Evolutionary conservation across 2,113 vertebrate species (phyloP), one percentile per base, ranked within the genome.

Genomic region (Varanus komodoensis): DNA sequence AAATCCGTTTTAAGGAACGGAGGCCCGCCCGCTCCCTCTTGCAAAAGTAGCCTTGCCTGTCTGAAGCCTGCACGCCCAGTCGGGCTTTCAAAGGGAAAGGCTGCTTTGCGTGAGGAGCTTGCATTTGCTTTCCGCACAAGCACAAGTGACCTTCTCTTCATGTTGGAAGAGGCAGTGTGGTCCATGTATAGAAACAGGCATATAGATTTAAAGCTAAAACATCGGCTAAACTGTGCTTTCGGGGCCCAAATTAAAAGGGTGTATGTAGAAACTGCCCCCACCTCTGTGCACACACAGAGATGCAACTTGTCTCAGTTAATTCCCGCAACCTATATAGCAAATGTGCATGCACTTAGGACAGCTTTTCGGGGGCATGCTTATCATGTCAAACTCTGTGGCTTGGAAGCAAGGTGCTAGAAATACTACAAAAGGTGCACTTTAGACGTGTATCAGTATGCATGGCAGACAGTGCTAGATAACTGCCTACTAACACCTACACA

Each of bases 21-120:
- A 88, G 61, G 0, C 19, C 0, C 61, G n/a, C 27, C 0, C 79
- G 64, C 74, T 57, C 0, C 34, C 34, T 88, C 80, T 79, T n/a
- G 82, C 25, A n/a, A 73, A 85, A 48, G 54, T 50, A 57, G 44
- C 17, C 74, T 73, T 69, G 27, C 14, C 25, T 19, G 23, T 19
- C 61, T 64, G 61, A 19, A 19, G 61, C 61, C n/a, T n/a, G 14
- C 19, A 19, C 14, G 44, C 44, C 2, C 32, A n/a, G 64, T 48
- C 50, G 50, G 17, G 57, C 27, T 77, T 81, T 9, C 6, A 21
- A 32, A 9, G 1, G 14, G 86, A 34, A 69, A 80, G 8, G 34
- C 44, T 2, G 1, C 64, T 89, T 78, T 12, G 25, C 12, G 73
- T 48, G 75, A 88, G 17, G 29, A 73, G 77, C 86, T 25, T 17